Evolutionary conservation across 2,113 vertebrate species (phyloP), one percentile per base, ranked within the genome.

Genomic region (Progne subis): DNA sequence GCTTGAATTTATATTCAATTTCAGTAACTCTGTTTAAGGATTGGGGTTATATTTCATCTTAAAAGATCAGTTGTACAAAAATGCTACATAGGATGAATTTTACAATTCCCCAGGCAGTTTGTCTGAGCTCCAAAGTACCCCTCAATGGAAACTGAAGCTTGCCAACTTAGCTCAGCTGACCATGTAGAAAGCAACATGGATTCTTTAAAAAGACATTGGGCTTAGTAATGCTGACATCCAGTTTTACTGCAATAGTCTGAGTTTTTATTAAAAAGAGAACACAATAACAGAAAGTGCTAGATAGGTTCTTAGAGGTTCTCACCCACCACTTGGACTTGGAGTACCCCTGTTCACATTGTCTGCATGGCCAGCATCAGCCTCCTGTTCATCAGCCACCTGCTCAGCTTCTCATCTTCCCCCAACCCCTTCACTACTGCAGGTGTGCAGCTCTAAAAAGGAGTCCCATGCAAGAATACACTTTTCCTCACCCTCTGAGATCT

Each of bases 121-220:
- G 29, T 59, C 44, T 28, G 84, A 75, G 49, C 53, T 82, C 52
- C 32, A 34, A 34, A 52, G 32, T 56, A 63, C 68, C 75, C 63
- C 80, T 85, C 34, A 31, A 2, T 68, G 61, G 31, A 61, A 88
- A 60, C 24, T 17, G 28, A 72, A 76, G 67, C 41, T 88, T 71
- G n/a, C 68, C 47, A 63, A 47, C 52, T 56, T 63, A 80, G 39
- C 57, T 59, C 32, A 82, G 2, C 47, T 39, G 67, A 47, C 34
- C 18, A 28, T 0, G 0, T n/a, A 28, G 49, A 64, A 53, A 65
- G n/a, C 50, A 44, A 12, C 6, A 26, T 26, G 16, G 9, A n/a
- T 69, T 72, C 64, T 79, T 71, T 53, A 14, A 32, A 39, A 44
- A 61, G 31, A 31, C 25, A 52, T 28, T 28, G 25, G 9, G 0